These are phyloP conservation scores for Garra rufa DNA, from an alignment of 2,113 vertebrate species.

Conservation along the genomic window DNA sequence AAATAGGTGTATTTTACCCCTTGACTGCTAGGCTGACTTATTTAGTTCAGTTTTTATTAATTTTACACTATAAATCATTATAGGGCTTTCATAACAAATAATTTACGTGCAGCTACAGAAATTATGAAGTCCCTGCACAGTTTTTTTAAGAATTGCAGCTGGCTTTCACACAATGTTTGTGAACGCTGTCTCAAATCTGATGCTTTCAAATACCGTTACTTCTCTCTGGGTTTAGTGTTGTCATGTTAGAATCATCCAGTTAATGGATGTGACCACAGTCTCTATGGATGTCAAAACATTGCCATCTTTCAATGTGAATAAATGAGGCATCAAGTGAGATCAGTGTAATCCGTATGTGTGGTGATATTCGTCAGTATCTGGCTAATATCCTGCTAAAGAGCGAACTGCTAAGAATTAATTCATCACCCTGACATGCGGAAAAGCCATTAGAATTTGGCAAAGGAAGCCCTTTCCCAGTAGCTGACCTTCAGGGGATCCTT, in stretches of 20 bases:
- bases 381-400: neutral
- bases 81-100: neutral
- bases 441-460: neutral
- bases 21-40: neutral
- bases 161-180: neutral
- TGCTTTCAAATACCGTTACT: neutral
- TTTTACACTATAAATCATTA: neutral
- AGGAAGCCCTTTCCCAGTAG: conserved; percentile 30
- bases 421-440: neutral
- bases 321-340: neutral
- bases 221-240: neutral
- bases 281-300: neutral
- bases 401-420: neutral
- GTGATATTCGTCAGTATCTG: neutral
- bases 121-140: neutral
- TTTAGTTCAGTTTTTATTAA: neutral
- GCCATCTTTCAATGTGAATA: neutral
- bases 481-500: conserved; percentile 36
- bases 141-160: neutral
- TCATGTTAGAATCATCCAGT: neutral
- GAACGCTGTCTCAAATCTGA: neutral
- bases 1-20: neutral
- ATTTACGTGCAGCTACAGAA: neutral
- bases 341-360: neutral
- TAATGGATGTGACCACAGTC: neutral